Base-by-base conservation (phyloP, 2,888 invertebrate genomes). In the Philereme transversata region DNA sequence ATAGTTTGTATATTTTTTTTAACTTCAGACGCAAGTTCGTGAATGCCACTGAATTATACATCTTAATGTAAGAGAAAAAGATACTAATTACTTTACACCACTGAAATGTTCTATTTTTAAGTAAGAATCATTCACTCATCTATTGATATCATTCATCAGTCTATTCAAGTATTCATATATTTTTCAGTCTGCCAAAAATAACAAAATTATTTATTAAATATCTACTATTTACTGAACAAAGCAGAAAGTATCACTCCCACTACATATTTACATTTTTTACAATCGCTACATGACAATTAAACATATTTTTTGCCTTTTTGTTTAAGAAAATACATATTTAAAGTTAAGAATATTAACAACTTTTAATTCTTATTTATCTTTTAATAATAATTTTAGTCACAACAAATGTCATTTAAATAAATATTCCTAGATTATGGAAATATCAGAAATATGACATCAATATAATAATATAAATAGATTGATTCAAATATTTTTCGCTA, bases 111-210 rank as follows among this genome's bases (percentile, higher is more conserved):
- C 9, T 11, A 7, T 11, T 38, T 54, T 6, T 50, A 49, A 46
- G 9, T 49, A 44, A 63, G 43, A 63, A 65, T 50, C 65, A 63
- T 61, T 53, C 65, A 62, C 54, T 52, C 62, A 35, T 48, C 40
- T 51, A 40, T 46, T 50, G 45, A 11, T 40, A 44, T 57, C 62
- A 64, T 65, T 63, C 68, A 60, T 68, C 68, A 70, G 70, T 70
- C 68, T 70, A 70, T 65, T 65, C 38, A 59, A 40, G 4, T 40
- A 22, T 22, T 22, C 22, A 22, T 57, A 67, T 10, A 36, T 64
- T 51, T 57, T 49, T 70, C 70, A 70, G 70, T 70, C 70, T 70
- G 68, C 62, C 68, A 60, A 63, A 67, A 66, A 57, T 61, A 67
- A 62, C 59, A 58, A 65, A 60, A 51, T 44, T 54, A 49, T 64